These are phyloP conservation scores for Hirtodrosophila alboralis DNA, from an alignment of 2,888 invertebrate species.

Conservation along the genomic window DNA sequence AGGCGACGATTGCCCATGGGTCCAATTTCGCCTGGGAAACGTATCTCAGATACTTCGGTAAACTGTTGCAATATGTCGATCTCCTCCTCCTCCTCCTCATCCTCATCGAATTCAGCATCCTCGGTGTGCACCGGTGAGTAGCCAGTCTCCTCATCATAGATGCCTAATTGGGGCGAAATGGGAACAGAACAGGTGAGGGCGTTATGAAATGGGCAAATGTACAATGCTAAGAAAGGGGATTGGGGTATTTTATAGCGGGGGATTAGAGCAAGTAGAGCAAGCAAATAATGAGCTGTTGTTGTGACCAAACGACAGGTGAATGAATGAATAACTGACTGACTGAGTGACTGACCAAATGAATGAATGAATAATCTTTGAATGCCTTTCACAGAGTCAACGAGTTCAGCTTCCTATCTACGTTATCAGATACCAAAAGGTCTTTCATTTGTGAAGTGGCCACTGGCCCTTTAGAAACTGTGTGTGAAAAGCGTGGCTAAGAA, in stretches of 20 bases:
- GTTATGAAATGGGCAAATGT: constrained; percentile 77
- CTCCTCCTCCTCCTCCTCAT: constrained; percentile 83
- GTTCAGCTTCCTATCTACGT: constrained; percentile 3
- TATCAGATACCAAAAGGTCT: constrained; percentile 49
- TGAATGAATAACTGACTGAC: constrained; percentile 17
- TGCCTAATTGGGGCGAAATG: constrained; percentile 70
- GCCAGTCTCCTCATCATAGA: constrained; percentile 83
- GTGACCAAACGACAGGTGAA: constrained; percentile 35
- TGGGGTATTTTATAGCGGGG: constrained; percentile 26
- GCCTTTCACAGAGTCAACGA: constrained; percentile 43
- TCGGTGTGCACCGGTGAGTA: constrained; percentile 82
- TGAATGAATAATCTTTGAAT: constrained; percentile 34
- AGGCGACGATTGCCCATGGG: constrained; percentile 89
- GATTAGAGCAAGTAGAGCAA: constrained; percentile 60
- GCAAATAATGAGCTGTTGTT: constrained; percentile 66
- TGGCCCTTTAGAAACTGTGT: constrained; percentile 30
- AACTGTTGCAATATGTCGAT: constrained; percentile 83
- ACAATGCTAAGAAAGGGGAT: constrained; percentile 70
- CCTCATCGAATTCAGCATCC: constrained; percentile 82
- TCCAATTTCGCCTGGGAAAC: constrained; percentile 90
- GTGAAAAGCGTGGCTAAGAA: constrained; percentile 28
- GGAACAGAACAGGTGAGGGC: constrained; percentile 74
- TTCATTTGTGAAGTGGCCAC: constrained; percentile 48
- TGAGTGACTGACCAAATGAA: constrained; percentile 23
- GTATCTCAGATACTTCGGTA: constrained; percentile 84